Base-by-base conservation (phyloP, 2,797 vertebrate genomes). In the Schizopygopsis malacanthus region DNA sequence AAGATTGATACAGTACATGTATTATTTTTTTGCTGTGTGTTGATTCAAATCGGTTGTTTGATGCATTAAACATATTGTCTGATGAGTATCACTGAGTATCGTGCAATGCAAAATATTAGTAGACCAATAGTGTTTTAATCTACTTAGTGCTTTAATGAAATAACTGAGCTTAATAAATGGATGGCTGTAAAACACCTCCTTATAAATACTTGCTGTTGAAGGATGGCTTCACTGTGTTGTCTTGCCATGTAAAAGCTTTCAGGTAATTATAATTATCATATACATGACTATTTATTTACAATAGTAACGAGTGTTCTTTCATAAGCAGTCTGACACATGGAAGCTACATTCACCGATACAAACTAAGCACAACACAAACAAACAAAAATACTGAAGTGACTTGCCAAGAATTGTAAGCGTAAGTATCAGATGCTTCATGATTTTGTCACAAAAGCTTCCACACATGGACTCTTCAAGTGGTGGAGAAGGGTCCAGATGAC, bases 361-460 rank as follows among this genome's bases (percentile, higher is more conserved):
- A 71, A 71, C 56, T 43, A 78, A 54, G n/a, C 18, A 70, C 37
- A 78, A 39, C 16, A 56, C 65, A 67, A 6, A 59, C 10, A 37
- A n/a, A 67, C 12, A 37, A 16, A 76, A 56, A 50, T 45, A 39
- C 20, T 56, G 16, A 25, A 82, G 16, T 13, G n/a, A 70, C 77
- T 88, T 95, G 98, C 98, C 98, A 0, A 98, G 95, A 85, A 99
- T 95, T 1, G 98, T 99, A 65, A 99, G 96, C 0, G 97, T 96
- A 69, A 99, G 96, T 86, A 99, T 96, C 91, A 99, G 95, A 88
- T 99, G 98, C 91, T 95, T 98, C 91, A 94, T 95, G 86, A 99
- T 92, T 37, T 96, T 98, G 87, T 96, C 93, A 67, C 97, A 99
- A 76, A 98, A 15, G 43, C 91, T 87, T 92, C 95, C 89, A 85